Evolutionary conservation across 2,888 invertebrate genomes (phyloP).

Genomic region (Tipula unca): DNA sequence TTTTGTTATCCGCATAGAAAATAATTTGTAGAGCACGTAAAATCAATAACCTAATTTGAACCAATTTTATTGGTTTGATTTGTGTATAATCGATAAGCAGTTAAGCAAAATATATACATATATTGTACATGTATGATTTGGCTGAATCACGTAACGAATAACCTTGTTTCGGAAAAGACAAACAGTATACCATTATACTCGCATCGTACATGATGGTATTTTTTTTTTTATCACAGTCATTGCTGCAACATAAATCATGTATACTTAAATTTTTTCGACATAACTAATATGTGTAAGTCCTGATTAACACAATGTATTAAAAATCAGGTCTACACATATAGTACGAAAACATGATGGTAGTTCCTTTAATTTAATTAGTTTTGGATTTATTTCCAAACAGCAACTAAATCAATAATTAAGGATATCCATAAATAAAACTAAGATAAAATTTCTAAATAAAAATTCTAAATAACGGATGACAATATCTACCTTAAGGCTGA

Average conservation of each 20-base stretch:
- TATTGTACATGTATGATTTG: not conserved
- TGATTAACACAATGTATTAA: not conserved
- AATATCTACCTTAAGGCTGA: no score
- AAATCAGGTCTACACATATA: not conserved
- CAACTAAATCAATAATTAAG: no score
- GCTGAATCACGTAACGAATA: not conserved
- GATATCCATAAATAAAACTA: no score
- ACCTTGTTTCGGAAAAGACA: not conserved
- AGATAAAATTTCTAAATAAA: no score
- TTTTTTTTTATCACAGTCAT: not conserved
- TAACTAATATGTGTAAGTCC: not conserved
- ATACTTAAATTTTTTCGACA: no score
- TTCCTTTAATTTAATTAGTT: no score
- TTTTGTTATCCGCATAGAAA: no score
- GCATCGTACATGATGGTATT: not conserved
- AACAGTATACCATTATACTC: not conserved
- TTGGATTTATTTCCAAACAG: no score
- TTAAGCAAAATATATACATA: not conserved
- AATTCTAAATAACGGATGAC: no score
- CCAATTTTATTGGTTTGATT: not conserved
- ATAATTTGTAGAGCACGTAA: not conserved
- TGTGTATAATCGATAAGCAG: not conserved
- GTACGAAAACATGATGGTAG: no score
- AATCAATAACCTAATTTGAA: not conserved
- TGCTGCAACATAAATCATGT: not conserved